Conservation (phyloP, 2,113 vertebrate species). For the Scomber scombrus region DNA sequence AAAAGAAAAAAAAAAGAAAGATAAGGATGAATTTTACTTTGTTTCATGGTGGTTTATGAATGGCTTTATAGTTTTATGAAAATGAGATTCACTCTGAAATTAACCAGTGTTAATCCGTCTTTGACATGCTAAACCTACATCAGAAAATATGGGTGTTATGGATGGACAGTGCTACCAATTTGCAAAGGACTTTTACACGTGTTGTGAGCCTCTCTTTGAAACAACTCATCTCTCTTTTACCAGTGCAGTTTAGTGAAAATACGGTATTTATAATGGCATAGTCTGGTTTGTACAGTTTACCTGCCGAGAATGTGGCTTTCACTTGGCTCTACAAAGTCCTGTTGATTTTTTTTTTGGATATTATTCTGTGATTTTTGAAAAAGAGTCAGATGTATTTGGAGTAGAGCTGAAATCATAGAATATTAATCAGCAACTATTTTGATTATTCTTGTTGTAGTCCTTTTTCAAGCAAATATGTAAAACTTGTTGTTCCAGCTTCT, state of each 20-base stretch:
- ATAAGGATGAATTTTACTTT: neutral
- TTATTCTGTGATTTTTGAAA: neutral
- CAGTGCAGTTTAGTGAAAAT: neutral
- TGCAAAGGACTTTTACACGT: neutral
- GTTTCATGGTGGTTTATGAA: neutral
- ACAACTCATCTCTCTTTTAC: neutral
- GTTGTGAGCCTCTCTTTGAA: neutral
- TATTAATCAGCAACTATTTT: neutral
- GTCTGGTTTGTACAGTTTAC: slow-evolving; percentile 5
- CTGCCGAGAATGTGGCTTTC: slow-evolving; percentile 1
- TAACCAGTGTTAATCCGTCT: neutral
- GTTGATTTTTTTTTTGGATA: neutral
- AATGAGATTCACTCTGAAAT: neutral
- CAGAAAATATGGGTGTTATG: neutral
- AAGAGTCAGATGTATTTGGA: neutral
- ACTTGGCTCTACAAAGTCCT: neutral
- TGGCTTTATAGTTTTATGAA: neutral
- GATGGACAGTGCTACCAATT: neutral
- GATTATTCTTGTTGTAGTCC: neutral
- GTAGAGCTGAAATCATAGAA: neutral
- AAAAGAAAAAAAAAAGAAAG: too few relatives aligned
- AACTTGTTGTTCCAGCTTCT: slow-evolving; percentile 8
- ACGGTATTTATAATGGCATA: neutral
- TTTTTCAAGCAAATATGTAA: neutral
- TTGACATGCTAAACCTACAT: neutral